Evolutionary conservation across 2,113 vertebrate species (phyloP).

Genomic region (Sander vitreus): DNA sequence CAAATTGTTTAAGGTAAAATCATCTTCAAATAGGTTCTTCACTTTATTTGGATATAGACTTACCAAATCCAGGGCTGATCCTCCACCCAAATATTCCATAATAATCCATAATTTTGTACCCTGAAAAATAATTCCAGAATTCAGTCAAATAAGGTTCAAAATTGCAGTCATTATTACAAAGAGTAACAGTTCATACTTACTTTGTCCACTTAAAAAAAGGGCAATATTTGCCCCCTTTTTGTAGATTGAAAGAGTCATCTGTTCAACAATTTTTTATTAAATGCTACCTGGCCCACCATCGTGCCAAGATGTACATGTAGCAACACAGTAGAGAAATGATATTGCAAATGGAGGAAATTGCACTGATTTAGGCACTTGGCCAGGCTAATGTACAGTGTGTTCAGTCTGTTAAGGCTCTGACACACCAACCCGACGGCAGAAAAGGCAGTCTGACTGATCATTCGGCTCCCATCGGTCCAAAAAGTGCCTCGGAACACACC

Average conservation of each 20-base stretch:
- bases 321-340: neutral
- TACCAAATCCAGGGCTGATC: constrained; percentile 96
- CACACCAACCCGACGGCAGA: no score
- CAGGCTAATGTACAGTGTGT: neutral
- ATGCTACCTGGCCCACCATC: no score
- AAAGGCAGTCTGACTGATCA: no score
- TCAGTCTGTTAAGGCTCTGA: no score
- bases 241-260: no score
- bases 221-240: no score
- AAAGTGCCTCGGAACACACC: no score
- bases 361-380: neutral
- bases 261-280: neutral
- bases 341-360: neutral
- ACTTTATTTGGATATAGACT: constrained; percentile 62
- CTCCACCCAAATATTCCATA: constrained; percentile 97
- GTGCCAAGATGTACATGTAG: neutral
- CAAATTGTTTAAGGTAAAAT: neutral
- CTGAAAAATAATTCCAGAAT: constrained; percentile 75
- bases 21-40: neutral
- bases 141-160: constrained; percentile 10
- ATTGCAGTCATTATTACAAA: neutral
- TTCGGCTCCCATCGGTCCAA: no score
- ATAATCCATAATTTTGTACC: constrained; percentile 98
- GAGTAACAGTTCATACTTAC: neutral
- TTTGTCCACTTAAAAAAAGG: neutral